These are phyloP conservation scores for Melipona quadrifasciata DNA, from an alignment of 1,140 invertebrate genomes.

Conservation along the genomic window DNA sequence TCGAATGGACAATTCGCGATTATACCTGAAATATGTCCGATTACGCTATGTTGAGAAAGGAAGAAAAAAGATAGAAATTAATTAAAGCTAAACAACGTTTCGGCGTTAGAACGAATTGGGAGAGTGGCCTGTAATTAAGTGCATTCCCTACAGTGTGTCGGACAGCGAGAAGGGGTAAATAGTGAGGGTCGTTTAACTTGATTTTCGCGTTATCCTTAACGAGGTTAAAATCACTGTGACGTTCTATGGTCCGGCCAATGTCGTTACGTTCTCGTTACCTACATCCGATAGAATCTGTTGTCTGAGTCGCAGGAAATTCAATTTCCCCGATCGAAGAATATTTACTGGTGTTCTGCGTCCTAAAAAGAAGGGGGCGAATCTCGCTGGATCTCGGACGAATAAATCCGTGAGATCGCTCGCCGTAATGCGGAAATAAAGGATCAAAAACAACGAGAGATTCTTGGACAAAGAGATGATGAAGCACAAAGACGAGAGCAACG, in stretches of 20 bases:
- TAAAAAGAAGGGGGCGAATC: too few species aligned
- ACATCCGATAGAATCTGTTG: slow-evolving; percentile 48
- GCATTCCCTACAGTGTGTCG: slow-evolving; percentile 45
- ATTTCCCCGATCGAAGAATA: not conserved
- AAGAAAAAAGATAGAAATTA: not conserved
- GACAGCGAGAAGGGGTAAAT: slow-evolving; percentile 11
- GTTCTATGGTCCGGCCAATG: slow-evolving; percentile 58
- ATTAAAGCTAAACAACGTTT: slow-evolving; percentile 31
- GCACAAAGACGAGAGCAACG: too few species aligned
- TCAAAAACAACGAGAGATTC: too few species aligned
- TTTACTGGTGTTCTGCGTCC: not conserved
- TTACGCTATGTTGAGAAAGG: not conserved
- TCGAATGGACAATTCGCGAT: not conserved
- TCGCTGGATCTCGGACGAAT: too few species aligned
- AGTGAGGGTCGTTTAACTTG: slow-evolving; percentile 60
- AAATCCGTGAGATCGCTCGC: too few species aligned
- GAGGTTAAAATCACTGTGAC: slow-evolving; percentile 67
- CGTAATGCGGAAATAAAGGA: too few species aligned
- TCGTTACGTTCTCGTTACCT: slow-evolving; percentile 56
- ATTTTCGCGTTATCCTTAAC: slow-evolving; percentile 68
- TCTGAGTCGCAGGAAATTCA: slow-evolving; percentile 17
- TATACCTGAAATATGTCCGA: not conserved
- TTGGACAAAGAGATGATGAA: too few species aligned
- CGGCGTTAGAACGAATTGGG: slow-evolving; percentile 18
- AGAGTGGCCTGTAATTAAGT: slow-evolving; percentile 57